Percentiles rank a stretch among this genome's conserved stretches.
These are phyloP conservation scores for Pollenia griseotomentosa DNA, from an alignment of 2,888 invertebrate genomes.

Conservation along the genomic window DNA sequence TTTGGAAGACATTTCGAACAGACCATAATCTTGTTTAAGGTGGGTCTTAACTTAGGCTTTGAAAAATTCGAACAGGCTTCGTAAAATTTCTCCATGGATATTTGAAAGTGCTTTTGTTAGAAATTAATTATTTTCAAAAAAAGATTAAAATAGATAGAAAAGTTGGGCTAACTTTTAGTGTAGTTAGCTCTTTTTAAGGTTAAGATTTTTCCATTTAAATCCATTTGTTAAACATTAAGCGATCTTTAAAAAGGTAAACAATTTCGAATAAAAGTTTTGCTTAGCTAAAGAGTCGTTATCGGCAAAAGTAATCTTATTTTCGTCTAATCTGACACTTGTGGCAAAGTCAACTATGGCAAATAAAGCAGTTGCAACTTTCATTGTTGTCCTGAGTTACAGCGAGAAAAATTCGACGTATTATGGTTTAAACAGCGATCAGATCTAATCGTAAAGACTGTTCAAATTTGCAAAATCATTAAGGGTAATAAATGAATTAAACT, in stretches of 20 bases:
- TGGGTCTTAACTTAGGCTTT: slow-evolving; percentile 85
- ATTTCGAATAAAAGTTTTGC: slow-evolving; percentile 81
- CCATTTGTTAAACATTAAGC: slow-evolving; percentile 79
- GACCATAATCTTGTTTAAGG: slow-evolving; percentile 85
- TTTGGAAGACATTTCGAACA: slow-evolving; percentile 83
- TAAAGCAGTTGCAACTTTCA: slow-evolving; percentile 80
- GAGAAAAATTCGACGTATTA: slow-evolving; percentile 77
- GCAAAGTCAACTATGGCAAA: slow-evolving; percentile 80
- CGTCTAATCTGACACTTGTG: slow-evolving; percentile 76
- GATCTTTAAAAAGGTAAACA: slow-evolving; percentile 77
- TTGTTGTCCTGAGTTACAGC: slow-evolving; percentile 56
- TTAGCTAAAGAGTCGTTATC: slow-evolving; percentile 77
- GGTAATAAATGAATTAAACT: too few relatives aligned
- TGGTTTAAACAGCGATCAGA: slow-evolving; percentile 71
- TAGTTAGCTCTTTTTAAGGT: slow-evolving; percentile 77
- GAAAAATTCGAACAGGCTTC: slow-evolving; percentile 74
- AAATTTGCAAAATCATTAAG: slow-evolving; percentile 80
- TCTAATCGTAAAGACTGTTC: slow-evolving; percentile 81
- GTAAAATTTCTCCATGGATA: too few relatives aligned
- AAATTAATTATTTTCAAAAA: too few relatives aligned
- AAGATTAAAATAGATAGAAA: background rate
- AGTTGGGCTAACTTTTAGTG: slow-evolving; percentile 67
- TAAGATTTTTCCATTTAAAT: slow-evolving; percentile 78
- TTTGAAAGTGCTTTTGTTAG: too few relatives aligned
- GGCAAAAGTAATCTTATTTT: slow-evolving; percentile 77